Conservation (phyloP, 2,797 vertebrate species). For the Squalus acanthias region DNA sequence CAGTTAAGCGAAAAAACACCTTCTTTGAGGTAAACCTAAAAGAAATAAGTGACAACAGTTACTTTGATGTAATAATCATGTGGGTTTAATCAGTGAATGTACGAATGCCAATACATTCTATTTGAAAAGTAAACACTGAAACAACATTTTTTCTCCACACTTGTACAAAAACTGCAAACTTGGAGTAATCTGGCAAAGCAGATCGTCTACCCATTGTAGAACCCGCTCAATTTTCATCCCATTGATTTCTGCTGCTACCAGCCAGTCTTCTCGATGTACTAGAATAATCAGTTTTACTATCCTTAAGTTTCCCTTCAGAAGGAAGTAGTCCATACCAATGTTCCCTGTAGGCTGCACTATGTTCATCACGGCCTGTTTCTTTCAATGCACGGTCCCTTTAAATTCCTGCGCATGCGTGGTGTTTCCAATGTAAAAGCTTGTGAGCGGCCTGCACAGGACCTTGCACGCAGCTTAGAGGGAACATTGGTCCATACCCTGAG, state of each 20-base stretch:
- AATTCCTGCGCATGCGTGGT: too few relatives aligned
- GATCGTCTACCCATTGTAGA: neutral
- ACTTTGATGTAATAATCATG: neutral
- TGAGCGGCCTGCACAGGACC: too few relatives aligned
- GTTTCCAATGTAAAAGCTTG: too few relatives aligned
- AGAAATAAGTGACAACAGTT: neutral
- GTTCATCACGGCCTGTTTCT: too few relatives aligned
- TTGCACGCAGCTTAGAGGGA: too few relatives aligned
- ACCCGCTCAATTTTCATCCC: neutral
- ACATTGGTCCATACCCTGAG: too few relatives aligned
- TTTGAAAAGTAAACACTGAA: conserved; percentile 39
- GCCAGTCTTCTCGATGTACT: neutral
- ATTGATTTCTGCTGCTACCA: neutral
- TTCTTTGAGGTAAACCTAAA: conserved; percentile 89
- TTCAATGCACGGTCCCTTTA: too few relatives aligned
- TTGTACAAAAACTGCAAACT: conserved; percentile 30
- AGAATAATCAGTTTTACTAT: neutral
- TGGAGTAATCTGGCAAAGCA: neutral
- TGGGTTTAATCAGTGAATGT: neutral
- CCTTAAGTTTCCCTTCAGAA: neutral
- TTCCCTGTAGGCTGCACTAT: too few relatives aligned
- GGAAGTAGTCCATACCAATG: neutral
- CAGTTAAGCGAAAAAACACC: conserved; percentile 80
- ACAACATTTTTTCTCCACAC: conserved; percentile 40
- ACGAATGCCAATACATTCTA: neutral